Evolutionary conservation across 2,797 vertebrate species (phyloP), one percentile per base, ranked within the genome.

Genomic region (Trachops cirrhosus): DNA sequence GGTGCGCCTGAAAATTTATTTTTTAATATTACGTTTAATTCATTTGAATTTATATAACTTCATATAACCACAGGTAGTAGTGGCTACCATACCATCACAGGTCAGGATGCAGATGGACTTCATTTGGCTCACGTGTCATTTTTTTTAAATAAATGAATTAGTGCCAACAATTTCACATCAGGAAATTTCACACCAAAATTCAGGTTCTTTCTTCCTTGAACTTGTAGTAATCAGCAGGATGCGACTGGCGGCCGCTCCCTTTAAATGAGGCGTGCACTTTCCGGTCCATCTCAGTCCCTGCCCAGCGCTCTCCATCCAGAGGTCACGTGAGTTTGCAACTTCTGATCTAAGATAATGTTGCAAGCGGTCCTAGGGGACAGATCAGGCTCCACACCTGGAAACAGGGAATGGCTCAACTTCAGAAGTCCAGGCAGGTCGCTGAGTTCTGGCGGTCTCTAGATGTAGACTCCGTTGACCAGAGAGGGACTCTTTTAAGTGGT

Each of bases 101-200:
- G 29, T 93, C 85, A 92, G 50, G 18, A 88, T 83, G 8, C 75
- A 92, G 83, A 64, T n/a, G 16, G 50, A 62, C 16, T 54, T 22
- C 34, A 67, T 26, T 82, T 74, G 52, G 77, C 15, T 67, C 18
- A 86, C 2, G 0, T 79, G 22, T 7, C 44, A 14, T 26, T 83
- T 85, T 93, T 84, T n/a, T 26, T 4, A 26, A 19, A 57, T 71
- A 50, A 59, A 68, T 39, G 2, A 91, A 84, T 37, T 44, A 52
- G n/a, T 78, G 86, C 21, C n/a, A 86, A 89, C 32, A 37, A 41
- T 93, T 94, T 86, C 64, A 94, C 75, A 77, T 64, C 75, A 68
- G 44, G 75, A 89, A 74, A 71, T 59, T 75, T 79, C 78, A 91
- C 54, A 92, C 26, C 9, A 75, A 74, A 94, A 83, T 86, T 86